Evolutionary conservation across 2,113 vertebrate genomes (phyloP).

Genomic region (Brevimyrus niger): DNA sequence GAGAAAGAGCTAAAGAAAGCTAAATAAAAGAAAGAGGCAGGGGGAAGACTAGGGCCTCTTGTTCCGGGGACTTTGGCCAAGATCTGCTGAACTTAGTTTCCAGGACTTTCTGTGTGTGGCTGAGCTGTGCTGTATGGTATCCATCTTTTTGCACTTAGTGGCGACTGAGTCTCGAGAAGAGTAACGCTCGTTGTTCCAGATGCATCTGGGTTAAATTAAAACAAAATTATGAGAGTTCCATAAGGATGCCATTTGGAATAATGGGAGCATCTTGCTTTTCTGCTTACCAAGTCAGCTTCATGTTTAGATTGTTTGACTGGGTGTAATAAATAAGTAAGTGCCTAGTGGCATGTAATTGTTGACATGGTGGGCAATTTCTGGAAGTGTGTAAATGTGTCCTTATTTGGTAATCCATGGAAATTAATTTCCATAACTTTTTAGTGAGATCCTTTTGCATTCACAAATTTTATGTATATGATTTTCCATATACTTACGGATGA

Average conservation of each 20-base stretch:
- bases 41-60: constrained; percentile 22
- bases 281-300: not conserved
- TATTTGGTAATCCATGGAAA: not conserved
- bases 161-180: not conserved
- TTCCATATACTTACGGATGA: not conserved
- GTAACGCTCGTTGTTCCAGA: not conserved
- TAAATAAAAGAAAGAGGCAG: constrained; percentile 5
- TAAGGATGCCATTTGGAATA: not conserved
- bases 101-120: constrained; percentile 15
- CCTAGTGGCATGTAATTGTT: not conserved
- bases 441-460: not conserved
- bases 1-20: constrained; percentile 27
- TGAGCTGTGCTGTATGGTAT: not conserved
- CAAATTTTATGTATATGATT: not conserved
- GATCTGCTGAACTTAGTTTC: constrained; percentile 18
- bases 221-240: not conserved
- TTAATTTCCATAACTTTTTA: not conserved
- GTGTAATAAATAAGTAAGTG: not conserved
- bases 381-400: not conserved
- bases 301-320: not conserved
- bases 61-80: constrained; percentile 23
- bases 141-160: not conserved
- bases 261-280: not conserved
- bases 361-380: not conserved
- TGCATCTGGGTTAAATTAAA: constrained; percentile 10